Percentiles rank a stretch among this genome's conserved stretches.
These are phyloP conservation scores for Hypomecis punctinalis DNA, from an alignment of 2,888 invertebrate genomes.

Conservation along the genomic window DNA sequence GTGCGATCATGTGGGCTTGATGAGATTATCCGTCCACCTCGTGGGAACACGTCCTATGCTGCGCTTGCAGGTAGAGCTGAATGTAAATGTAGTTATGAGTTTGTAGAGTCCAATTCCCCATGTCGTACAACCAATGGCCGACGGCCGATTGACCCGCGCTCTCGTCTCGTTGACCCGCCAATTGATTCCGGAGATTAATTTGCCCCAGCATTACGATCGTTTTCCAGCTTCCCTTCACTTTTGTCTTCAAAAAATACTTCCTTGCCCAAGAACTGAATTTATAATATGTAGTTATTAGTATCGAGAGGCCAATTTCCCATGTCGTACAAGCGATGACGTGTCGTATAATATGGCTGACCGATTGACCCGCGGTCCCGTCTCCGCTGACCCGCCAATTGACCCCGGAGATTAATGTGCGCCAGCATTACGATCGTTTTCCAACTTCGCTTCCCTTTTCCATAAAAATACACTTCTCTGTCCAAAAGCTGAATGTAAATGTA, in stretches of 20 bases:
- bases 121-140: constrained; percentile 1
- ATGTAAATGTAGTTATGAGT: no score
- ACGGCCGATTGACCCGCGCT: constrained; percentile 12
- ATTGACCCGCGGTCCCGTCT: constrained; percentile 11
- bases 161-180: constrained; percentile 18
- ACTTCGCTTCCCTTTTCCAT: no score
- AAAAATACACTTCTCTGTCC: no score
- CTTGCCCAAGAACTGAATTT: no score
- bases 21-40: no score
- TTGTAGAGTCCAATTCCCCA: not conserved
- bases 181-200: constrained; percentile 30
- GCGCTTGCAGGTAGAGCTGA: no score
- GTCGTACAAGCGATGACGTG: constrained; percentile 9
- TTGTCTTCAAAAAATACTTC: no score
- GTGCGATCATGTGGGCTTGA: no score
- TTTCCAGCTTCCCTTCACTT: no score
- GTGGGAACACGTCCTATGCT: no score
- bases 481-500: no score
- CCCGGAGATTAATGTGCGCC: constrained; percentile 29
- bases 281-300: no score
- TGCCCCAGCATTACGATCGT: constrained; percentile 21
- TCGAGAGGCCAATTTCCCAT: not conserved
- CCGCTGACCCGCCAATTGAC: constrained; percentile 25
- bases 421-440: constrained; percentile 10
- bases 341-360: constrained; percentile 1